These are phyloP conservation scores for Ectemnius cavifrons DNA, from an alignment of 2,888 invertebrate species.

Conservation along the genomic window DNA sequence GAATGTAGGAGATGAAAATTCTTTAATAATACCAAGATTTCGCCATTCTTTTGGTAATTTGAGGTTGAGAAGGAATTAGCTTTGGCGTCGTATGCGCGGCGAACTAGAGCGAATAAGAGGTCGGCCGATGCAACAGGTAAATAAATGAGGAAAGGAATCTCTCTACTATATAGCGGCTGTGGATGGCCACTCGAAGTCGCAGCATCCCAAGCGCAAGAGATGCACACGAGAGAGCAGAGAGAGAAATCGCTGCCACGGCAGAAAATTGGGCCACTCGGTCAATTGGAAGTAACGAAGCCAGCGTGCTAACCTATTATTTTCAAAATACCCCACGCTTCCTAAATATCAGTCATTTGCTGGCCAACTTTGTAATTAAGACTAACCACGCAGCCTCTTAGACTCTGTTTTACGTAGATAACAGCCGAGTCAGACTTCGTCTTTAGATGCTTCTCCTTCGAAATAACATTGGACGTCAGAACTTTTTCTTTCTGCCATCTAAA, in stretches of 20 bases:
- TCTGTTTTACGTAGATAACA: not conserved
- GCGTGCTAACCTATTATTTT: conserved; percentile 53
- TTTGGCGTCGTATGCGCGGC: too few species aligned
- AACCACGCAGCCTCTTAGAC: conserved; percentile 3
- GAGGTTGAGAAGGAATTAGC: too few species aligned
- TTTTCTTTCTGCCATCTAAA: too few species aligned
- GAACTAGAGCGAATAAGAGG: too few species aligned
- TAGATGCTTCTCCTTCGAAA: too few species aligned
- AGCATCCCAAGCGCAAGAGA: not conserved
- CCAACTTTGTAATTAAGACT: conserved; percentile 22
- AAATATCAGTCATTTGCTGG: conserved; percentile 28
- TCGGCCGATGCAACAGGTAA: not conserved
- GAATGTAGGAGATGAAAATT: too few species aligned
- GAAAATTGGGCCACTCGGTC: conserved; percentile 62
- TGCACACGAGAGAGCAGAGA: conserved; percentile 16
- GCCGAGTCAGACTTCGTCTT: too few species aligned
- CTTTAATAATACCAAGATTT: too few species aligned
- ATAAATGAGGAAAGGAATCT: conserved; percentile 24
- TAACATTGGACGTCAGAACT: too few species aligned
- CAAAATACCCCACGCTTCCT: conserved; percentile 38
- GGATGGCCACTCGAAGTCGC: too few species aligned
- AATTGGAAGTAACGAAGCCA: conserved; percentile 58
- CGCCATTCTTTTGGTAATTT: too few species aligned
- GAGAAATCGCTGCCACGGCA: conserved; percentile 49
- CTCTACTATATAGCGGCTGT: conserved; percentile 2